Evolutionary conservation across 2,888 invertebrate species (phyloP), one percentile per base, ranked within the genome.

Genomic region (Hoplodrina blanda): DNA sequence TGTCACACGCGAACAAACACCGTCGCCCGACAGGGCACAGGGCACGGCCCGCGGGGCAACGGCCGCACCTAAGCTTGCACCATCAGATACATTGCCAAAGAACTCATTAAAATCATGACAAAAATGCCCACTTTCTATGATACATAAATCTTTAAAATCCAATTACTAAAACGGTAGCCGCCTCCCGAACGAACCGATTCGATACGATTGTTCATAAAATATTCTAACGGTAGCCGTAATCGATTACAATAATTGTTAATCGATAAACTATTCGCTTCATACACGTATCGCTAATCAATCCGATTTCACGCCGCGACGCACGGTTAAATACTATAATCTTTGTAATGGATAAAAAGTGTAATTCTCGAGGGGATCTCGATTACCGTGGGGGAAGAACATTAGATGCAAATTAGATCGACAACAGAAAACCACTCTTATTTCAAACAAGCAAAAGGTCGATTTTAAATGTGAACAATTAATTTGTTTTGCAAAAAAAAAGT

Each of bases 281-380:
- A 90, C n/a, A n/a, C 88, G 89, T 83, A 89, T 87, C 90, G 90
- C 86, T 91, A 90, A 92, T 90, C 89, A 92, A 92, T 92, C 89
- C 91, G 92, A 94, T 94, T 94, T 93, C 91, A 93, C 93, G 93
- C 88, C 81, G 73, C 88, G 85, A 87, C 87, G 90, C 91, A 86
- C 90, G 85, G 88, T 84, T 90, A 90, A 90, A 90, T 89, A 90
- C 87, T 91, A 90, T 93, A 92, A 93, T 89, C 85, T 88, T 78
- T 79, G 81, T 91, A 92, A 94, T 93, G 91, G 91, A 93, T 94
- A 95, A 93, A 95, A 87, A 93, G 89, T 80, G 88, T 87, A 87
- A 88, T 85, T 88, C 78, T 87, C 88, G 76, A 89, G 88, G 91
- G 91, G 87, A 72, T 67, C 79, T 76, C 79, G 69, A 81, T 84